phyloP scores from a whole-genome alignment of 1,140 invertebrate genomes.

The Papilio glaucus region DNA sequence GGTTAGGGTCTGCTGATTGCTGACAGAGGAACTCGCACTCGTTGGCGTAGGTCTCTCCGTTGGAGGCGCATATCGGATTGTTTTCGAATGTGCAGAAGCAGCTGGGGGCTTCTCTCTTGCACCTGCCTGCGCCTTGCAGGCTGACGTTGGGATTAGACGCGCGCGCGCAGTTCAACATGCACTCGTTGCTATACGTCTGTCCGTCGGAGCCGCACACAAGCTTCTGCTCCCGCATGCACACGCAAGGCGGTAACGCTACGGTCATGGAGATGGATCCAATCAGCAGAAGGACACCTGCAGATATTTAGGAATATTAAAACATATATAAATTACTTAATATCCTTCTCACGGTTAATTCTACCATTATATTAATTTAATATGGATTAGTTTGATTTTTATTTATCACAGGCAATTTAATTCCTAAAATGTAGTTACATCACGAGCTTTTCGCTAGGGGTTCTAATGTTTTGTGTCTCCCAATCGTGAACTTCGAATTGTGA shows the following conservation, averaged over 20 bases:
- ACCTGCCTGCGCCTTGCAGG: constrained; percentile 38
- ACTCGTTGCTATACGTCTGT: constrained; percentile 79
- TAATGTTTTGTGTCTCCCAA: too few relatives aligned
- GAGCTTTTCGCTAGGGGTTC: too few relatives aligned
- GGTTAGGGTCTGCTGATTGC: constrained; percentile 7
- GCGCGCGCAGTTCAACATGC: constrained; percentile 73
- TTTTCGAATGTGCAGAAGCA: constrained; percentile 46
- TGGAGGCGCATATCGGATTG: constrained; percentile 44
- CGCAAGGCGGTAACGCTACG: constrained; percentile 63
- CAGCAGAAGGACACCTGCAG: constrained; percentile 51
- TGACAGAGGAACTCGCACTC: constrained; percentile 43
- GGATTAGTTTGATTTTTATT: too few relatives aligned
- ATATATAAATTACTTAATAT: background rate
- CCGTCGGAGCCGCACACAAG: constrained; percentile 82
- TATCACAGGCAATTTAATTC: too few relatives aligned
- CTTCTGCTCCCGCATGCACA: constrained; percentile 76
- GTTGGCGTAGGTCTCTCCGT: constrained; percentile 47
- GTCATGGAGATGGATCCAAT: constrained; percentile 45
- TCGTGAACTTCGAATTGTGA: too few relatives aligned
- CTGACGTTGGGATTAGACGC: constrained; percentile 38
- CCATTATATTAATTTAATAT: too few relatives aligned
- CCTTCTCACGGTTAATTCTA: background rate
- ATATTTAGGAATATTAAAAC: constrained; percentile 4
- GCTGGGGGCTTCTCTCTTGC: constrained; percentile 24
- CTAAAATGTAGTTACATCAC: too few relatives aligned